Conservation (phyloP, 2,888 invertebrate genomes). For the Plebejus argus region DNA sequence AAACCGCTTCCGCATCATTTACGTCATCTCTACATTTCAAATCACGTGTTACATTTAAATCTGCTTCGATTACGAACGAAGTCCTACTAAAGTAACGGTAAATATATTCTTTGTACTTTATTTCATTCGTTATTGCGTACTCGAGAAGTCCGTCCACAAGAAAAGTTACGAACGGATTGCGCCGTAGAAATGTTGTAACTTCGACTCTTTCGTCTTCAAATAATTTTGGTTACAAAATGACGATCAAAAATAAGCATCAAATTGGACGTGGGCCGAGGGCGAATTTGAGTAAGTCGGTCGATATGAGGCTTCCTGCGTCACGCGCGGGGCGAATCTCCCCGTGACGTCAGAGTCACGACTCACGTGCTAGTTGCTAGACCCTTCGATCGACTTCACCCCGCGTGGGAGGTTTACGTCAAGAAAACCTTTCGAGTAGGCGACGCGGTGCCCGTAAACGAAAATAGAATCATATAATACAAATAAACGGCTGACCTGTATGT, state of each 20-base stretch:
- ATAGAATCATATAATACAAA: conserved; percentile 33
- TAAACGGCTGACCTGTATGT: conserved; percentile 33
- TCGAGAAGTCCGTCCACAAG: neutral
- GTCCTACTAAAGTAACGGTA: neutral
- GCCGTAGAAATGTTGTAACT: neutral
- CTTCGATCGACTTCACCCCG: conserved; percentile 31
- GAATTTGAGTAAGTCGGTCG: conserved; percentile 39
- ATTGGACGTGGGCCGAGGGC: conserved; percentile 8
- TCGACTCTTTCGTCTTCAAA: neutral
- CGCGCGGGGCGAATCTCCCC: conserved; percentile 48
- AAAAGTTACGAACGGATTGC: conserved; percentile 2
- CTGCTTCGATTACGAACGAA: conserved; percentile 32
- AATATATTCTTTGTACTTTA: neutral
- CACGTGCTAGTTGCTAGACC: conserved; percentile 35
- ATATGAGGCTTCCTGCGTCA: conserved; percentile 42
- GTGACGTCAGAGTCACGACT: conserved; percentile 59
- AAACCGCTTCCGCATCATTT: conserved; percentile 66
- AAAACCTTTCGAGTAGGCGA: conserved; percentile 12
- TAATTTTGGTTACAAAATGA: conserved; percentile 4
- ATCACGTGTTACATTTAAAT: conserved; percentile 37
- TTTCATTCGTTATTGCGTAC: neutral
- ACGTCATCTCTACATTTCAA: conserved; percentile 50
- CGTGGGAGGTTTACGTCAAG: conserved; percentile 36
- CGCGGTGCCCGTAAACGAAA: neutral
- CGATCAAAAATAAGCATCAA: neutral